phyloP scores from a whole-genome alignment of 2,797 vertebrate genomes.

The Myotis findleyi region DNA sequence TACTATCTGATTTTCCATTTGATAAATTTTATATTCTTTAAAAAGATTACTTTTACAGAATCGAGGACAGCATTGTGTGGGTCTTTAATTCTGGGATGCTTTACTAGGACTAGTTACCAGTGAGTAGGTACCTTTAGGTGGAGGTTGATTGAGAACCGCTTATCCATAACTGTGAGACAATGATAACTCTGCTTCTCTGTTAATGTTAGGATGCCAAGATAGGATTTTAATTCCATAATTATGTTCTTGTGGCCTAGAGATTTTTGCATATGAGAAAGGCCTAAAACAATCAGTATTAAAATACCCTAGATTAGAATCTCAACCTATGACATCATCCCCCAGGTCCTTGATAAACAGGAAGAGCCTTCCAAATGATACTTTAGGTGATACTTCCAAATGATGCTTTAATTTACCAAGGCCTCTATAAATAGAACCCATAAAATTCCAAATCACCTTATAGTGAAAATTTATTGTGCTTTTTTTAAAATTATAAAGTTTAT shows the following conservation, averaged over 20 bases:
- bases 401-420: conserved; percentile 21
- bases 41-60: conserved; percentile 33
- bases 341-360: conserved; percentile 19
- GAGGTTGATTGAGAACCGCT: not conserved
- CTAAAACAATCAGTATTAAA: conserved; percentile 53
- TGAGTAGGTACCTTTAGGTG: not conserved
- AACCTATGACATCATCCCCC: not conserved
- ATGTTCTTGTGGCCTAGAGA: not conserved
- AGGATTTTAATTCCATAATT: conserved; percentile 24
- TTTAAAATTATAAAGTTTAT: not conserved
- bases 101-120: not conserved
- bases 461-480: not conserved
- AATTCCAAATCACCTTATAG: not conserved
- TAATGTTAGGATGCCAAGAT: not conserved
- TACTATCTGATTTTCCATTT: conserved; percentile 22
- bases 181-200: not conserved
- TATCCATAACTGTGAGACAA: not conserved
- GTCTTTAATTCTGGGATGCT: not conserved
- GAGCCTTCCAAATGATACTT: not conserved
- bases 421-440: not conserved
- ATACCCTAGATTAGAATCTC: conserved; percentile 6
- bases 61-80: not conserved
- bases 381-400: too few relatives aligned
- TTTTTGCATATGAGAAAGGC: not conserved
- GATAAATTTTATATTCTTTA: conserved; percentile 10